Conservation (phyloP, 2,113 vertebrate genomes). For the Callipepla californica region DNA sequence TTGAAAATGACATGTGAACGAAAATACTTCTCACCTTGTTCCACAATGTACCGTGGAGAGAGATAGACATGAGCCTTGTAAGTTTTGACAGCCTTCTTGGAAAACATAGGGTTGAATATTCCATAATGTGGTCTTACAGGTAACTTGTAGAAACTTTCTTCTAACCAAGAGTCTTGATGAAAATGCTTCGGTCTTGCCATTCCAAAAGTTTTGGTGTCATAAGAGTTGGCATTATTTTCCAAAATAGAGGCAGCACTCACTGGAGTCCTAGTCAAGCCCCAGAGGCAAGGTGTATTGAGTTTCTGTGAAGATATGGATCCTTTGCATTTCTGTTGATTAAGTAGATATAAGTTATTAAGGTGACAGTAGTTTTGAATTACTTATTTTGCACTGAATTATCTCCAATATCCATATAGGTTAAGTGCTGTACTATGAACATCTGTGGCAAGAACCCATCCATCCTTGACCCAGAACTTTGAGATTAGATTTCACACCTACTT, state of each 20-base stretch:
- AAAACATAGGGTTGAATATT: neutral
- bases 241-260: neutral
- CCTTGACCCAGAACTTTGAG: neutral
- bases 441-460: neutral
- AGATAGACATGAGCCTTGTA: neutral
- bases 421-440: neutral
- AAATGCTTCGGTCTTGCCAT: neutral
- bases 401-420: neutral
- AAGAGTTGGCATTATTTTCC: neutral
- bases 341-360: neutral
- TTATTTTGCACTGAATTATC: neutral
- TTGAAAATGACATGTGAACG: neutral
- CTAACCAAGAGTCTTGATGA: neutral
- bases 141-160: neutral
- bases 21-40: neutral
- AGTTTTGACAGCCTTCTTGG: neutral
- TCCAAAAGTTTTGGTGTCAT: neutral
- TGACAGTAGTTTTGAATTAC: neutral
- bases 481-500: slow-evolving; percentile 30
- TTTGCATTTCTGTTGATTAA: neutral
- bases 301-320: neutral
- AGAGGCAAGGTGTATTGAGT: neutral
- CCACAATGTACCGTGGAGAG: neutral
- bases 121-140: neutral
- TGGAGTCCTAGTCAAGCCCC: neutral